Evolutionary conservation across 2,888 invertebrate genomes (phyloP).

Genomic region (Spodoptera littoralis): DNA sequence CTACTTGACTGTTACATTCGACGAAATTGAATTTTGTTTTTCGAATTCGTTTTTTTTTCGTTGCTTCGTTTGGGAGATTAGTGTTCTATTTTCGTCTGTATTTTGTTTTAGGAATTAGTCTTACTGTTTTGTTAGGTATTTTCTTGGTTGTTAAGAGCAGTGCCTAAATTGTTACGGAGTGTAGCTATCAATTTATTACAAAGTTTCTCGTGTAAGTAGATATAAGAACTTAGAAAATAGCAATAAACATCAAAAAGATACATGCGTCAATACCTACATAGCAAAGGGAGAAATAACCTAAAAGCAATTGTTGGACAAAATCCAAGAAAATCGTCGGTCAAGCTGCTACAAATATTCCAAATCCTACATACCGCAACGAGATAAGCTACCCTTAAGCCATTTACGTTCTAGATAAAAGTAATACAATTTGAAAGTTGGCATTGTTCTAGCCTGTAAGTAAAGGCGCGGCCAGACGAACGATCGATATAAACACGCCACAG

Average conservation of each 20-base stretch:
- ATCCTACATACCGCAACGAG: conserved; percentile 13
- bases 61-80: conserved; percentile 9
- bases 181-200: too few relatives aligned
- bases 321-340: background rate
- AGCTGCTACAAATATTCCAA: conserved; percentile 3
- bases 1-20: conserved; percentile 27
- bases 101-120: conserved; percentile 4
- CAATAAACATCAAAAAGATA: too few relatives aligned
- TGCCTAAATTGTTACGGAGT: too few relatives aligned
- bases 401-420: conserved; percentile 37
- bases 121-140: too few relatives aligned
- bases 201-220: too few relatives aligned
- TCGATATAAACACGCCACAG: conserved; percentile 54
- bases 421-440: conserved; percentile 34
- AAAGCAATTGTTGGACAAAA: too few relatives aligned
- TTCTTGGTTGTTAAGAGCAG: conserved; percentile 1
- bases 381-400: conserved; percentile 40
- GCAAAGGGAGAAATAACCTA: too few relatives aligned
- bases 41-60: conserved; percentile 23
- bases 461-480: conserved; percentile 55
- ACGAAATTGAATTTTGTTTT: conserved; percentile 35
- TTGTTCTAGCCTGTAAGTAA: conserved; percentile 47
- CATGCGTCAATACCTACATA: too few relatives aligned
- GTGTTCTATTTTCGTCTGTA: background rate
- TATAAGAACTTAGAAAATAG: too few relatives aligned